Conservation (phyloP, 1,140 invertebrate species). For the Drosophila tani region DNA sequence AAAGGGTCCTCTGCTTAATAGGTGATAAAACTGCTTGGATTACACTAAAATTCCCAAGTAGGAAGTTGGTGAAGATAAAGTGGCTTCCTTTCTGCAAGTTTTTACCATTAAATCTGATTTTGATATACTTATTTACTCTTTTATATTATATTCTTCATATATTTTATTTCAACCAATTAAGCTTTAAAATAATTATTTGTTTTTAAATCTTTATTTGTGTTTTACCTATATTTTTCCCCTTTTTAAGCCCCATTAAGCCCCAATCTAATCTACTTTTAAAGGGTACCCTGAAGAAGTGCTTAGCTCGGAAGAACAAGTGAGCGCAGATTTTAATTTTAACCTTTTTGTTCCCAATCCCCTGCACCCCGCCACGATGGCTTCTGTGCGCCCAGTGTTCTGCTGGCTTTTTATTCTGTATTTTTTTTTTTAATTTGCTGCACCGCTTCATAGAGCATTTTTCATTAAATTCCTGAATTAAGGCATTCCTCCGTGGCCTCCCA, state of each 20-base stretch:
- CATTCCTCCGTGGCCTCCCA: conserved; percentile 65
- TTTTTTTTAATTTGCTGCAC: conserved; percentile 73
- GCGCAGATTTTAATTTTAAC: conserved; percentile 77
- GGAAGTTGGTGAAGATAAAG: too few species aligned
- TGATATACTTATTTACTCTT: too few species aligned
- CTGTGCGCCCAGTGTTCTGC: conserved; percentile 65
- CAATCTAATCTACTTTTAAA: background rate
- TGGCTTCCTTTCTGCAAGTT: too few species aligned
- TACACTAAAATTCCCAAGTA: too few species aligned
- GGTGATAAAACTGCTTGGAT: too few species aligned
- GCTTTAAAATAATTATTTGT: too few species aligned
- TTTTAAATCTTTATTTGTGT: too few species aligned
- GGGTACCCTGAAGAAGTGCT: conserved; percentile 23
- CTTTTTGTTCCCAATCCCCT: conserved; percentile 58
- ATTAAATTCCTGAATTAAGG: conserved; percentile 83
- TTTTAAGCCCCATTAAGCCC: background rate
- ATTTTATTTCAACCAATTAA: too few species aligned
- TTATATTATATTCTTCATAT: too few species aligned
- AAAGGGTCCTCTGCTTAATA: too few species aligned
- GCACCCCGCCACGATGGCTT: conserved; percentile 37
- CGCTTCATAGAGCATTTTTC: conserved; percentile 83
- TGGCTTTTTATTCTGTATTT: conserved; percentile 7
- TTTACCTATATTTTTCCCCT: background rate
- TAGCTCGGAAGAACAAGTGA: conserved; percentile 47
- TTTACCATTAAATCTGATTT: too few species aligned